Evolutionary conservation across 2,113 vertebrate genomes (phyloP), one percentile per base, ranked within the genome.

Genomic region (Bubo blakistoni): DNA sequence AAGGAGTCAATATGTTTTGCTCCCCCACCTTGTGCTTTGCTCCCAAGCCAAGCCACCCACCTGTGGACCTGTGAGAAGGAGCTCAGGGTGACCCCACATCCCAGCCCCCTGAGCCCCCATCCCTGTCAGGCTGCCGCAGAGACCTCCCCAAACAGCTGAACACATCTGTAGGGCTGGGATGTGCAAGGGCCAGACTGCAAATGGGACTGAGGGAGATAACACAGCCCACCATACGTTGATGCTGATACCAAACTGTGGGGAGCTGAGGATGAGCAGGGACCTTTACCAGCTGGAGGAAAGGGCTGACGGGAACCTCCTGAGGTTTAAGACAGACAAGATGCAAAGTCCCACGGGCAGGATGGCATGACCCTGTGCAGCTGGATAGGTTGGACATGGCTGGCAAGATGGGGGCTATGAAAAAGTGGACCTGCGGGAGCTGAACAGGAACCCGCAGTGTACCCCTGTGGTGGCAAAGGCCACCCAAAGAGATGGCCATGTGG

Each of bases 91-190:
- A 84, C 11, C 57, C 15, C 16, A 11, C 11, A 52, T 38, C 6
- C 1, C 55, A 24, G 12, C 1, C 7, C 25, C 26, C 11, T 20
- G 10, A 82, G 22, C 12, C 7, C 4, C 12, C 11, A 55, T 44
- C 40, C 3, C 0, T 17, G 2, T 30, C 17, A 1, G 2, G 38
- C 29, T 78, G 46, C 20, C 54, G 18, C 0, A 0, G 17, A 19
- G 19, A 14, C 1, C 7, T 49, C 10, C 11, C 9, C 44, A 61
- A 11, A 69, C 6, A 57, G 11, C 6, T 71, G 47, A 63, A 57
- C 11, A 6, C 36, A 17, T 34, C 40, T 85, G 9, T 40, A 61
- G 30, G 65, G 34, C 36, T 65, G 47, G 38, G 59, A 30, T 38
- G 6, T n/a, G n/a, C 42, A 5, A 30, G 18, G 10, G 10, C 2